Evolutionary conservation across 2,888 invertebrate species (phyloP), one percentile per base, ranked within the genome.

Genomic region (Leptura quadrifasciata): DNA sequence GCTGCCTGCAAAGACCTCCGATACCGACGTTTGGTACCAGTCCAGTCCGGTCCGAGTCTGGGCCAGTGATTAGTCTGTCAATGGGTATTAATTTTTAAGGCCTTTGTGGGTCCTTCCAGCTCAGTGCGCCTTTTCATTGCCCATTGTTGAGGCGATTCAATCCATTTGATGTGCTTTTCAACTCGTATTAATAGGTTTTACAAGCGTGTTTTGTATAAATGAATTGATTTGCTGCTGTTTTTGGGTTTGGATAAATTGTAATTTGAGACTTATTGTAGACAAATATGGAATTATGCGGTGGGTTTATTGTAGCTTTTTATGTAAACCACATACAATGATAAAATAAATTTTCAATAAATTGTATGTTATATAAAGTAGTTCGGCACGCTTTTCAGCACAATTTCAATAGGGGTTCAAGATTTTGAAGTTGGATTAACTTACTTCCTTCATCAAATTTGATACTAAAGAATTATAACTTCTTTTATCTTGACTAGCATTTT

Each of bases 51-150:
- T 67, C 75, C 75, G 69, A 63, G 73, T 76, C 77, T 73, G 77
- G 69, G 65, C 79, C 79, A 74, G 79, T 84, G 84, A 87, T 87
- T 87, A 87, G 82, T 78, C 86, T 85, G 87, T 86, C 87, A 84
- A 84, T 84, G 85, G 82, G 80, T 79, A 86, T 87, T 85, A 87
- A 84, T 82, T 83, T 82, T 80, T 77, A 72, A 71, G 75, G 79
- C 84, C 82, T 85, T 85, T 85, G 83, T 84, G 80, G 79, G 79
- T 75, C 75, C 83, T 84, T 85, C 81, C 85, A 82, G 77, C 75
- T 80, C 82, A 79, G 75, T 84, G 86, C 79, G 76, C 83, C 80
- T 79, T 79, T 84, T 84, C 80, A 79, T 73, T 75, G 76, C 73
- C 74, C 73, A 77, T 79, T 79, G 80, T 77, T 73, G 70, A 65